Evolutionary conservation across 2,888 invertebrate species (phyloP).

Genomic region (Pristionchus entomophagus): DNA sequence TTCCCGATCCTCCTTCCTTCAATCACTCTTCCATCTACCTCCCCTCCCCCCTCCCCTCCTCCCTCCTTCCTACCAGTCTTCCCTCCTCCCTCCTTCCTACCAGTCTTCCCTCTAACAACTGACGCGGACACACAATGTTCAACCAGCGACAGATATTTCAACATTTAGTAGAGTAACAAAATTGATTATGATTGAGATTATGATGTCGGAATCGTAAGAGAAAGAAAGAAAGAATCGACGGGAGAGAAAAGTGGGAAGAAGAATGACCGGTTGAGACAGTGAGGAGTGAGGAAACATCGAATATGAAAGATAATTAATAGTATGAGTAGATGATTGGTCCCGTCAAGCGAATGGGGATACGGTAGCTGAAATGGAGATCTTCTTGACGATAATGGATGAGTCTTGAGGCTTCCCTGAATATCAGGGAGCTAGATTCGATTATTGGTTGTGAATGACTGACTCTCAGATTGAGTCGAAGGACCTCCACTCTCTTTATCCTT

Average conservation of each 20-base stretch:
- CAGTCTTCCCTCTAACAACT: not conserved
- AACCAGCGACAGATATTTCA: not conserved
- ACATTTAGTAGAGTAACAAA: not conserved
- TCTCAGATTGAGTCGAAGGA: not conserved
- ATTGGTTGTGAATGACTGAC: not conserved
- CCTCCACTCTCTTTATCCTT: not conserved
- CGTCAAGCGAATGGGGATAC: constrained; percentile 27
- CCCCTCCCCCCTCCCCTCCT: not conserved
- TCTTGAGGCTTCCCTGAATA: constrained; percentile 3
- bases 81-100: not conserved
- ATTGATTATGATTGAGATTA: constrained; percentile 12
- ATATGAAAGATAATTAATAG: not conserved
- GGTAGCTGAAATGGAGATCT: constrained; percentile 40
- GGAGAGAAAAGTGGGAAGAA: not conserved
- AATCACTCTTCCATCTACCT: not conserved
- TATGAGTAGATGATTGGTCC: not conserved
- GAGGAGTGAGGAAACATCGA: not conserved
- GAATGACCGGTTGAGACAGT: constrained; percentile 32
- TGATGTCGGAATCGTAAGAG: not conserved
- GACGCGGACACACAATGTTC: constrained; percentile 34
- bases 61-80: not conserved
- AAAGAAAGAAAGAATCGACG: constrained; percentile 2
- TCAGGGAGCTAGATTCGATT: not conserved
- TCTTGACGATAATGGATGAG: constrained; percentile 3
- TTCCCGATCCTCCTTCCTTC: not conserved